Conservation (phyloP, 2,888 invertebrate species). For the Caenorhabditis zanzibari region DNA sequence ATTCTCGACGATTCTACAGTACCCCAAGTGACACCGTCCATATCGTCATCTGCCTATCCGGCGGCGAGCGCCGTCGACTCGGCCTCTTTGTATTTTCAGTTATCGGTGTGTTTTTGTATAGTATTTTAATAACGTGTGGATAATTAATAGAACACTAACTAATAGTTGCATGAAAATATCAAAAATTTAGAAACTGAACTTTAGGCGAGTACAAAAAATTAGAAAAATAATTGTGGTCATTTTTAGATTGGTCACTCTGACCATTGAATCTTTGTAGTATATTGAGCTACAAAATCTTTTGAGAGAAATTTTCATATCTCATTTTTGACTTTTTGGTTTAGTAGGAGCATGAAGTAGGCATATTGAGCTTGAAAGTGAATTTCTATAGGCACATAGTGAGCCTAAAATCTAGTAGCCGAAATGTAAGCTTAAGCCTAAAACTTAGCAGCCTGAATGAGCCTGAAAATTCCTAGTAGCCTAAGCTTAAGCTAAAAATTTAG, state of each 20-base stretch:
- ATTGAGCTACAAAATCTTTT: background rate
- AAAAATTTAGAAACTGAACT: background rate
- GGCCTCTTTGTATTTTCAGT: constrained; percentile 57
- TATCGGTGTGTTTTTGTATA: constrained; percentile 63
- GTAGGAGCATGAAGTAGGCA: no score
- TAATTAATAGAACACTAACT: background rate
- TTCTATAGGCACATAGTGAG: no score
- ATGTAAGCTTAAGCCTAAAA: no score
- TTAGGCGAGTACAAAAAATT: no score
- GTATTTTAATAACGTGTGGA: background rate
- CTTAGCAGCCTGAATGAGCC: no score
- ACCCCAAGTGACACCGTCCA: constrained; percentile 3
- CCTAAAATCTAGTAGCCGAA: no score
- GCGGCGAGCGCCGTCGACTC: constrained; percentile 47
- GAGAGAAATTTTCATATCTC: background rate
- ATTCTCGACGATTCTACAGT: constrained; percentile 22
- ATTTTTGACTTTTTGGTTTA: constrained; percentile 4
- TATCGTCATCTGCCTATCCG: constrained; percentile 16
- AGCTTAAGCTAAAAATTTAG: no score
- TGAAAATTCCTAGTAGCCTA: no score
- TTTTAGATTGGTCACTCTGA: no score
- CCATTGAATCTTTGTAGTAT: no score
- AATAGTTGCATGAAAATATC: background rate
- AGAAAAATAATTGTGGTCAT: no score
- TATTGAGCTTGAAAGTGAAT: no score